Evolutionary conservation across 2,113 vertebrate genomes (phyloP).

Genomic region (Aplodontia rufa): DNA sequence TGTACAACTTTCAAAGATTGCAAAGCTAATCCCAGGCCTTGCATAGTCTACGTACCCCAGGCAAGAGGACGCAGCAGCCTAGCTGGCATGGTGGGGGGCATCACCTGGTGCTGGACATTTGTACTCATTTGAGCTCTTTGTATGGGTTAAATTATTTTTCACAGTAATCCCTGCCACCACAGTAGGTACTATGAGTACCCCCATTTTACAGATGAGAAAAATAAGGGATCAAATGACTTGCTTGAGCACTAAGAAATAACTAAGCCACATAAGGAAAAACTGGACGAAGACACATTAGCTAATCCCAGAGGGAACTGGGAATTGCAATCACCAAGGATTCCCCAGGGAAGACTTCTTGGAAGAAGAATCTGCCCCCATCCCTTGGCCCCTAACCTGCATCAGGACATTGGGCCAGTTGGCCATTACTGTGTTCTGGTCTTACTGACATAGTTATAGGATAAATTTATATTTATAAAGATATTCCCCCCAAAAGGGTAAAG

Average conservation of each 20-base stretch:
- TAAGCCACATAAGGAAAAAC: background rate
- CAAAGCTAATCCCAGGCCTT: fast-evolving
- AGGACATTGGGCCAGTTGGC: background rate
- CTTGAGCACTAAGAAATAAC: background rate
- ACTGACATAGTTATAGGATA: background rate
- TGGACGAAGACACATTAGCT: background rate
- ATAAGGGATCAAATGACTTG: background rate
- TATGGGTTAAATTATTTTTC: background rate
- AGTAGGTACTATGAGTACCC: background rate
- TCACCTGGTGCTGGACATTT: background rate
- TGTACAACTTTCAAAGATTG: background rate
- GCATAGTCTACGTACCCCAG: background rate
- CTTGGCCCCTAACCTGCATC: fast-evolving
- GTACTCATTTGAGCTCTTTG: background rate
- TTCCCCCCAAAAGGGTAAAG: background rate
- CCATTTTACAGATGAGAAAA: conserved; percentile 33
- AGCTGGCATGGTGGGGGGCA: background rate
- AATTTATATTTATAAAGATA: background rate
- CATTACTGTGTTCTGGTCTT: background rate
- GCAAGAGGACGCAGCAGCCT: background rate
- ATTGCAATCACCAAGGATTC: too few relatives aligned
- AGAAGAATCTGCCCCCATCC: background rate
- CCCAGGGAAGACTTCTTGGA: background rate
- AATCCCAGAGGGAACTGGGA: background rate
- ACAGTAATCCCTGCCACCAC: background rate